Evolutionary conservation across 2,888 invertebrate genomes (phyloP).

Genomic region (Mythimna ferrago): DNA sequence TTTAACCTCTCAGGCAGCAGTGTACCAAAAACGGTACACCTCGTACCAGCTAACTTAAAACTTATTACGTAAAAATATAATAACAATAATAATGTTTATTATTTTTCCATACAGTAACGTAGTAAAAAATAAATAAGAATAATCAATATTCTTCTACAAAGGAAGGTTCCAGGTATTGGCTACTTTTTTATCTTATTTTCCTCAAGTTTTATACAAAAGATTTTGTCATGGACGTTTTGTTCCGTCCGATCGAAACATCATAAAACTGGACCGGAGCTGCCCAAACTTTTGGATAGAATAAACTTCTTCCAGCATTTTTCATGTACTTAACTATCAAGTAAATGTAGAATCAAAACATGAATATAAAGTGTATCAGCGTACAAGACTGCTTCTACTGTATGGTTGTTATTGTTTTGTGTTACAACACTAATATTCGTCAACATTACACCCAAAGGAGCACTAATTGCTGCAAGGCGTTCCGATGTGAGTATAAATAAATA

Average conservation of each 20-base stretch:
- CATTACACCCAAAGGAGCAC: too few relatives aligned
- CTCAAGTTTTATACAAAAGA: constrained; percentile 22
- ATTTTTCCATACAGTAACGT: too few relatives aligned
- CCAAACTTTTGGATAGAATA: constrained; percentile 35
- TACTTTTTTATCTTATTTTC: constrained; percentile 27
- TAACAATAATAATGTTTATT: too few relatives aligned
- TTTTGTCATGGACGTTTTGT: constrained; percentile 26
- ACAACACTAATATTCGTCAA: too few relatives aligned
- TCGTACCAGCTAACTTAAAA: too few relatives aligned
- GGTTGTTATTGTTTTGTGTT: neutral
- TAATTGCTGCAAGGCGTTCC: too few relatives aligned
- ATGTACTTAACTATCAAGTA: constrained; percentile 25
- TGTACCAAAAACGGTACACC: too few relatives aligned
- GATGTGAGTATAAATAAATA: too few relatives aligned
- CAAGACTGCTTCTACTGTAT: neutral
- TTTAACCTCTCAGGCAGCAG: too few relatives aligned
- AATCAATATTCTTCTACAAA: neutral
- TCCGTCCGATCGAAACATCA: constrained; percentile 42
- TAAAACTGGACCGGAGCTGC: constrained; percentile 39
- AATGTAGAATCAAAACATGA: constrained; percentile 5
- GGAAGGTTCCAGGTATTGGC: neutral
- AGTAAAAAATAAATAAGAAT: too few relatives aligned
- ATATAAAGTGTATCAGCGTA: neutral
- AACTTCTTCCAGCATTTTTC: constrained; percentile 24
- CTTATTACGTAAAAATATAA: too few relatives aligned